phyloP scores from a whole-genome alignment of 2,888 invertebrate species.

The Macrostomum cliftonense region DNA sequence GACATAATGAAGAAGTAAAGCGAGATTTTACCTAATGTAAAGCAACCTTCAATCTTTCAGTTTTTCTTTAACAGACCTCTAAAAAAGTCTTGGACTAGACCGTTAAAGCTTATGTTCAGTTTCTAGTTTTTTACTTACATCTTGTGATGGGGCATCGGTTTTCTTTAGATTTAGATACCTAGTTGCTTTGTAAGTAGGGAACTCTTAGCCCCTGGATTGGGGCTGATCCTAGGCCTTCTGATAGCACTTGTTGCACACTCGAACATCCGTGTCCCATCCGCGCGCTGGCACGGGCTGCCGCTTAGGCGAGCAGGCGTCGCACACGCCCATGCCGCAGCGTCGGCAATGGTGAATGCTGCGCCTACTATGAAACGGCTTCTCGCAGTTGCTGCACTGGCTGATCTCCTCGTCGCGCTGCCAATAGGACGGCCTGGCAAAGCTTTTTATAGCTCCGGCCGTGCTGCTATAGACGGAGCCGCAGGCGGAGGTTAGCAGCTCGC shows the following conservation, averaged over 20 bases:
- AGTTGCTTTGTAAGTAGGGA: no score
- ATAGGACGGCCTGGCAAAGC: slow-evolving; percentile 54
- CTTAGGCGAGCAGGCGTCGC: slow-evolving; percentile 41
- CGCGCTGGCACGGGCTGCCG: slow-evolving; percentile 35
- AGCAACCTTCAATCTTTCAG: no score
- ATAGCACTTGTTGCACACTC: slow-evolving; percentile 38
- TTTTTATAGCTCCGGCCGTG: slow-evolving; percentile 46
- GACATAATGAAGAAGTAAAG: no score
- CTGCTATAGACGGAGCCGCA: slow-evolving; percentile 6
- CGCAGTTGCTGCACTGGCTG: slow-evolving; percentile 49
- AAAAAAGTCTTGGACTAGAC: no score
- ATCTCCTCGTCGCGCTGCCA: slow-evolving; percentile 60
- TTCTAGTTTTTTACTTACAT: no score
- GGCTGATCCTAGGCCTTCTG: slow-evolving; percentile 19
- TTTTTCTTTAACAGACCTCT: no score
- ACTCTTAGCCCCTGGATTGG: no score
- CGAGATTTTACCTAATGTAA: no score
- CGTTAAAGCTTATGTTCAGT: no score
- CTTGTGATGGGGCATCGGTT: no score
- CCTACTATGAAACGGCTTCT: slow-evolving; percentile 42
- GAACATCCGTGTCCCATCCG: slow-evolving; percentile 41
- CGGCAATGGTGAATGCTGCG: slow-evolving; percentile 49
- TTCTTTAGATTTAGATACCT: no score
- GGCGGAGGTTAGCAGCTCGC: slow-evolving; percentile 3
- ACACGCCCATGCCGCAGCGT: slow-evolving; percentile 52